Evolutionary conservation across 2,113 vertebrate genomes (phyloP), one percentile per base, ranked within the genome.

Genomic region (Ameiurus melas): DNA sequence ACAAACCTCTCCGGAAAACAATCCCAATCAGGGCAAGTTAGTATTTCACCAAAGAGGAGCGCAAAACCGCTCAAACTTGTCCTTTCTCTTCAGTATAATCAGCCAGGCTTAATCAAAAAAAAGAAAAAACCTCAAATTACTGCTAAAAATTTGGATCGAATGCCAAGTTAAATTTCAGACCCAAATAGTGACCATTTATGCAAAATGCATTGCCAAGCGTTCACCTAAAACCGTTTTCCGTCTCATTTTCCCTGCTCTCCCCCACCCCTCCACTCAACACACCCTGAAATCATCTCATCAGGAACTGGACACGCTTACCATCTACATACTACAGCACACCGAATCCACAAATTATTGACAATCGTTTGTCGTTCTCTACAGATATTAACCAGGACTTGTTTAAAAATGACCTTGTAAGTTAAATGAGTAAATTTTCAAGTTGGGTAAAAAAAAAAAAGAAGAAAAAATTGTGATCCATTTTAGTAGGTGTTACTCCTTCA

Each of bases 211-310:
- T 55, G 39, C 58, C 30, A 20, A 75, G 57, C 9, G 33, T n/a
- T 36, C 55, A 57, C 73, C 83, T n/a, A 36, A 80, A 68, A 58
- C 30, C 20, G 47, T 84, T 62, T 39, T 22, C 9, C 2, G 33
- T 78, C 33, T 19, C 7, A 36, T 43, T 85, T 73, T 43, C 93
- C 91, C 47, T 85, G 83, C 83, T 92, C 86, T 77, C 84, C 87
- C 87, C 87, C 92, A 93, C 90, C 90, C 68, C 87, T 93, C 91
- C 94, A 93, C 92, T 92, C 89, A 92, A 93, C 91, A 94, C 91
- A 92, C 80, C 92, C 93, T 94, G 60, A 90, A 94, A 94, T 95
- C 70, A 78, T 78, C 85, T 86, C 43, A 86, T 60, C 68, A 77
- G 71, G 82, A 30, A 39, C 79, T 64, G 68, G 85, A 53, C 71